Percentiles rank a stretch among this genome's conserved stretches.
Evolutionary conservation across 2,113 vertebrate species (phyloP).

Genomic region (Amblyopsis rosae): DNA sequence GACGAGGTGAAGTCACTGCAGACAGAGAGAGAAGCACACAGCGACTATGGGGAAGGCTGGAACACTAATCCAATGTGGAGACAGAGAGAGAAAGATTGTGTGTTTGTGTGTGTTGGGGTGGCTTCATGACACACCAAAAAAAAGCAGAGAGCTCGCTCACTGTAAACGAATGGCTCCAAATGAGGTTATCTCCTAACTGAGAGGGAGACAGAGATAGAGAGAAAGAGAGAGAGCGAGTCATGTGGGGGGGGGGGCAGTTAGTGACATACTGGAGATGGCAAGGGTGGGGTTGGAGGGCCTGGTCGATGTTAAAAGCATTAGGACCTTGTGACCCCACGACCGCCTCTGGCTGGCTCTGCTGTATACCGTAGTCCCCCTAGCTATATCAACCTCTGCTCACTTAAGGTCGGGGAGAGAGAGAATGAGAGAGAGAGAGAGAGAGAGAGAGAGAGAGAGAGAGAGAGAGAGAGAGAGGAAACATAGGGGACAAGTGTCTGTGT

Average conservation of each 20-base stretch:
- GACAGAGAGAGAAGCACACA: slow-evolving; percentile 94
- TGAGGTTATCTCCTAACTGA: slow-evolving; percentile 56
- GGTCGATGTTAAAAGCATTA: slow-evolving; percentile 80
- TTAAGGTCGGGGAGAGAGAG: slow-evolving; percentile 32
- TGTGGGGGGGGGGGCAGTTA: too few species aligned
- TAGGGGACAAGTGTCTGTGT: background rate
- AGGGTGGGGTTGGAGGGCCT: slow-evolving; percentile 74
- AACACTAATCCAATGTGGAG: slow-evolving; percentile 98
- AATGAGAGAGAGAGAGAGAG: background rate
- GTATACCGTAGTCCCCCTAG: slow-evolving; percentile 12
- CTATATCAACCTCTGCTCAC: slow-evolving; percentile 69
- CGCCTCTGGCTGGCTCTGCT: slow-evolving; percentile 23
- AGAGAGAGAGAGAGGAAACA: slow-evolving; percentile 12
- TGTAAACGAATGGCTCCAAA: slow-evolving; percentile 46
- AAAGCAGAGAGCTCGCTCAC: slow-evolving; percentile 76
- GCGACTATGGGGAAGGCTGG: slow-evolving; percentile 95
- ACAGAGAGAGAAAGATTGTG: slow-evolving; percentile 18
- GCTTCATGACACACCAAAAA: slow-evolving; percentile 16
- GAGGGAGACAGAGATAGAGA: background rate
- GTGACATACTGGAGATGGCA: slow-evolving; percentile 73
- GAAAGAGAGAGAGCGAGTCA: slow-evolving; percentile 16
- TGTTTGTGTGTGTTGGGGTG: background rate
- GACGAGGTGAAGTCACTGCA: slow-evolving; percentile 80
- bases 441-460: slow-evolving; percentile 7
- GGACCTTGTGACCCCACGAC: slow-evolving; percentile 45